phyloP scores from a whole-genome alignment of 2,113 vertebrate species.

The Rhodinocichla rosea region DNA sequence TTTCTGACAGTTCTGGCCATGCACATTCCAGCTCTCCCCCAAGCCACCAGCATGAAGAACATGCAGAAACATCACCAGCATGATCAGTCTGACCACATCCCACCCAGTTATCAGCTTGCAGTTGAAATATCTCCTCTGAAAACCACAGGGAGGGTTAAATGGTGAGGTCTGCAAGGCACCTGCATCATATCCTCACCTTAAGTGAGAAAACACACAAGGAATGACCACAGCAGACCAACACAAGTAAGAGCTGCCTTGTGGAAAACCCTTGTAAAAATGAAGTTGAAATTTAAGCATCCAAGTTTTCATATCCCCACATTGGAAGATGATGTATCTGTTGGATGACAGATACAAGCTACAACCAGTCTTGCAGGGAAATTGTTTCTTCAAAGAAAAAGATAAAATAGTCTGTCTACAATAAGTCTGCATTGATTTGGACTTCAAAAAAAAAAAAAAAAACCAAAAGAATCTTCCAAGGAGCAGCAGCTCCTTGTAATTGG shows the following conservation, averaged over 20 bases:
- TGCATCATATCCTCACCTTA: background rate
- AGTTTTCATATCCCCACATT: background rate
- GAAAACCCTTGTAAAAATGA: background rate
- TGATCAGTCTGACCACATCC: background rate
- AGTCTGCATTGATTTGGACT: background rate
- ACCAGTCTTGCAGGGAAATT: background rate
- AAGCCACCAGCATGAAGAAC: background rate
- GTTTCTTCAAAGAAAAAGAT: background rate
- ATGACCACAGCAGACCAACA: background rate
- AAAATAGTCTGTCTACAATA: background rate
- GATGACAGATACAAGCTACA: background rate
- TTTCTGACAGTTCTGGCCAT: background rate
- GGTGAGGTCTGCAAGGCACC: background rate
- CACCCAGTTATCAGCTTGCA: fast-evolving
- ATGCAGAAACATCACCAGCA: background rate
- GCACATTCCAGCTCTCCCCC: background rate
- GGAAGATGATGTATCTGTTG: background rate
- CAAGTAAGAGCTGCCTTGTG: background rate
- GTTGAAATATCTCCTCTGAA: fast-evolving
- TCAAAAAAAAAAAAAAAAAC: background rate
- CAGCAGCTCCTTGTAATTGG: background rate
- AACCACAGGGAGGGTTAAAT: background rate
- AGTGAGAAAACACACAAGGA: background rate
- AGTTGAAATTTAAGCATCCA: background rate
- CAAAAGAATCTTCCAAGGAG: slow-evolving; percentile 10